phyloP scores from a whole-genome alignment of 2,797 vertebrate species.

The Pangasius krempfi region DNA sequence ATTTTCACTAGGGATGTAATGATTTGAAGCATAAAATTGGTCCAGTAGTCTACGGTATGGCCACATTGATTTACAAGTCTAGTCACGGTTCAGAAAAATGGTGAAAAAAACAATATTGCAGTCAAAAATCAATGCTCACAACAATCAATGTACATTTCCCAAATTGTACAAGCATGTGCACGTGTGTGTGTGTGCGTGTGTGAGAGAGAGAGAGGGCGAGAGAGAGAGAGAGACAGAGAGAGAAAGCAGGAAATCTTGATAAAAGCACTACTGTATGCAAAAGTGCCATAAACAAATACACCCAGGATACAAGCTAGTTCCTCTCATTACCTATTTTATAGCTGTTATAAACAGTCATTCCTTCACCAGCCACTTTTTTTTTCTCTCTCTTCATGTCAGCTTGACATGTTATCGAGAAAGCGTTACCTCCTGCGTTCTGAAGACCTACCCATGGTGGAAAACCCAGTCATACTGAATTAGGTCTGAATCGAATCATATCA shows the following conservation, averaged over 20 bases:
- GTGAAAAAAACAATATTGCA: not conserved
- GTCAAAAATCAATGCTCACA: slow-evolving; percentile 5
- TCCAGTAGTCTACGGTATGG: not conserved
- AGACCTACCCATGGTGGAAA: not conserved
- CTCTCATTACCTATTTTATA: not conserved
- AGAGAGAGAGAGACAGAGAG: not conserved
- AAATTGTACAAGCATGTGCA: not conserved
- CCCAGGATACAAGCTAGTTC: not conserved
- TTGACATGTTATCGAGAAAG: not conserved
- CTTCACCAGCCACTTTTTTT: too few species aligned
- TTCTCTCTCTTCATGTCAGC: not conserved
- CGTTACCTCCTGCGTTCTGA: too few species aligned
- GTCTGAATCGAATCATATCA: not conserved
- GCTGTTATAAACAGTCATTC: not conserved
- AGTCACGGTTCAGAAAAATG: not conserved
- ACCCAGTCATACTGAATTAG: not conserved
- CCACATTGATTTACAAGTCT: too few species aligned
- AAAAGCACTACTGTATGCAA: not conserved
- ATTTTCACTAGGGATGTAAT: not conserved
- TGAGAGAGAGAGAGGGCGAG: too few species aligned
- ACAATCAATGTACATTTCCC: not conserved
- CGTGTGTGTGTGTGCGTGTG: not conserved
- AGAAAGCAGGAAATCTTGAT: not conserved
- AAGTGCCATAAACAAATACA: not conserved
- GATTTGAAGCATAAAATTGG: not conserved